Base-by-base conservation (phyloP, 1,140 invertebrate genomes). In the Asobara japonica region DNA sequence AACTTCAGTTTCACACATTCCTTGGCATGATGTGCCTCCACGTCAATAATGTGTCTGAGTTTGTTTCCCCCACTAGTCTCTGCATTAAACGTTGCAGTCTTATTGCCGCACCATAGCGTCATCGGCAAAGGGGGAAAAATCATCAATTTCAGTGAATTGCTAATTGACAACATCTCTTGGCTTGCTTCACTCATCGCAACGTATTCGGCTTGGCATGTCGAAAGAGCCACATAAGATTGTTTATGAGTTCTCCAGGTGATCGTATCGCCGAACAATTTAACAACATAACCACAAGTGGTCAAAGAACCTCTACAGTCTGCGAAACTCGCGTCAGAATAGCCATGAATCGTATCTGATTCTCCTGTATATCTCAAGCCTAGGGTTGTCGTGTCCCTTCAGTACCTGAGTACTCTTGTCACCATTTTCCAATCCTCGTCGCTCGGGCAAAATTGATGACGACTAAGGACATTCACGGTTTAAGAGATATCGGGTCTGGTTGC, bases 91-190 rank as follows among this genome's bases (percentile, higher is more conserved):
- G n/a, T n/a, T n/a, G n/a, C n/a, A n/a, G n/a, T n/a, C n/a, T n/a
- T n/a, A n/a, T n/a, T n/a, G n/a, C n/a, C 61, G 33, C 27, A 65
- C 22, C 27, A 65, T 65, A 65, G 33, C 0, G n/a, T n/a, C 61
- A 65, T 65, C 0, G 27, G 61, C 31, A 36, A 36, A 6, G 31
- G 11, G 31, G 31, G 11, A 6, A 5, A 36, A 36, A 36, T 6
- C 5, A 36, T 36, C 31, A 36, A 36, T 36, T 5, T 36, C 5
- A 36, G 31, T 6, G 31, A 11, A 36, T 36, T 36, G 11, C 11
- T 6, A 36, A 36, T 36, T 36, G 31, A 36, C 5, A 36, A 11
- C 31, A 36, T 36, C 31, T 36, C 31, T 36, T 36, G 31, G 31
- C 31, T 36, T 36, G 31, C 31, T 36, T 36, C 31, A 36, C 31